A percentile compares a stretch with the other conserved stretches of the same genome.
These are phyloP conservation scores for Macaca fascicularis DNA, from an alignment of 2,113 vertebrate genomes.

Conservation along the genomic window DNA sequence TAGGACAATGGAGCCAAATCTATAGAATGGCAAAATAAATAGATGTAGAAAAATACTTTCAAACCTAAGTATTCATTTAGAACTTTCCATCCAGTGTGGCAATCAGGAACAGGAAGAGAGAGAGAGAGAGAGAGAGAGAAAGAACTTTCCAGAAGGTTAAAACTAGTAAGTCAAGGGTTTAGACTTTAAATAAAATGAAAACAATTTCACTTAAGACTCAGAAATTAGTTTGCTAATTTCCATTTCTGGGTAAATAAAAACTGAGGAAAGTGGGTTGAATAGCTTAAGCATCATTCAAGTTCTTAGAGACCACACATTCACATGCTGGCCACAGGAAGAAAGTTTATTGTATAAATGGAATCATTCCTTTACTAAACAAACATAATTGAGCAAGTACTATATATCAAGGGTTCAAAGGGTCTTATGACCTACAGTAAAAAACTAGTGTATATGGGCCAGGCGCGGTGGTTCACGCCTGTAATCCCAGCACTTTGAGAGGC, in stretches of 20 bases:
- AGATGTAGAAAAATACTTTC: constrained; percentile 63
- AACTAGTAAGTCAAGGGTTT: constrained; percentile 45
- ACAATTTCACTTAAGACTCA: background rate
- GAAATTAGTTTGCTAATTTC: background rate
- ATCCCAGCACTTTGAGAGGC: no score
- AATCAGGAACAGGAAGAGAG: no score
- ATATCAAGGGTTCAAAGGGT: background rate
- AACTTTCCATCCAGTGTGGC: constrained; percentile 47
- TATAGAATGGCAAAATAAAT: constrained; percentile 64
- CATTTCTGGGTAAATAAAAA: background rate
- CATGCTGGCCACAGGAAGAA: background rate
- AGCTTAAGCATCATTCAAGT: background rate
- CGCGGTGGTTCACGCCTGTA: no score
- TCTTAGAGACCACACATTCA: background rate
- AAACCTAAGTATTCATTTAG: constrained; percentile 60
- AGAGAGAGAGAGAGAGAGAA: background rate
- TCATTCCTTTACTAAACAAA: background rate
- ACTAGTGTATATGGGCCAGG: background rate
- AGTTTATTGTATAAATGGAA: background rate
- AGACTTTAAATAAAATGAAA: constrained; percentile 55
- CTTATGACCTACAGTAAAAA: background rate
- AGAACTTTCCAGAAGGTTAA: constrained; percentile 58
- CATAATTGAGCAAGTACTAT: background rate
- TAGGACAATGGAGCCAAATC: constrained; percentile 60
- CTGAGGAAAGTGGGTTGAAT: background rate